Conservation (phyloP, 2,113 vertebrate species). For the Chaetorhynchus papuensis region DNA sequence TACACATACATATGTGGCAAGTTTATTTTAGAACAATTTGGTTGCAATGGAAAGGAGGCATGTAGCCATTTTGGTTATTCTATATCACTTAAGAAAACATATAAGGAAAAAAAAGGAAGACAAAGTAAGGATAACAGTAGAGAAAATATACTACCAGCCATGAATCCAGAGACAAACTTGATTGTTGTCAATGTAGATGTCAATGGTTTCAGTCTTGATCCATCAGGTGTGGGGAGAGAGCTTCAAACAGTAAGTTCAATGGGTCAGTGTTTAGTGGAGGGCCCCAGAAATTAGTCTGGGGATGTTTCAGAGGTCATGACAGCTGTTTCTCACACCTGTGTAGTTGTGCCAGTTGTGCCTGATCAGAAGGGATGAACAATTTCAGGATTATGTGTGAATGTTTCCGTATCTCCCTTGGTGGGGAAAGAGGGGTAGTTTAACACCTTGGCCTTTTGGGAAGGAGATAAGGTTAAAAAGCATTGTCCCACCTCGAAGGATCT, state of each 20-base stretch:
- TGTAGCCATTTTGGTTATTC: not conserved
- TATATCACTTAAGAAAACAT: not conserved
- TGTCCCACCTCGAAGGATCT: fast-evolving
- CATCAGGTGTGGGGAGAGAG: not conserved
- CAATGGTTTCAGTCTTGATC: not conserved
- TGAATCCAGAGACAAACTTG: not conserved
- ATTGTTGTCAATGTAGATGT: not conserved
- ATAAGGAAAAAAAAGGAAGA: not conserved
- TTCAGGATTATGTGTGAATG: too few relatives aligned
- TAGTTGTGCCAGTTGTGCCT: not conserved
- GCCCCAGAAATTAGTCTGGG: not conserved
- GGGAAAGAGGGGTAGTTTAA: not conserved
- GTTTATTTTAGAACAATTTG: not conserved
- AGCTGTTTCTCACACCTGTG: not conserved
- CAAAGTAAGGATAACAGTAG: not conserved
- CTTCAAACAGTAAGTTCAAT: not conserved
- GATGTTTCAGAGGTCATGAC: not conserved
- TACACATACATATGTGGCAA: too few relatives aligned
- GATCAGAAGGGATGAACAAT: not conserved
- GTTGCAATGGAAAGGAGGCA: not conserved
- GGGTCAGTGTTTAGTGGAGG: not conserved
- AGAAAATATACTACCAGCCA: not conserved
- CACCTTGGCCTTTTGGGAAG: too few relatives aligned
- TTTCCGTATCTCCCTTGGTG: not conserved
- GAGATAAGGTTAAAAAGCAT: not conserved